Evolutionary conservation across 2,797 vertebrate genomes (phyloP).

Genomic region (Spheniscus humboldti): DNA sequence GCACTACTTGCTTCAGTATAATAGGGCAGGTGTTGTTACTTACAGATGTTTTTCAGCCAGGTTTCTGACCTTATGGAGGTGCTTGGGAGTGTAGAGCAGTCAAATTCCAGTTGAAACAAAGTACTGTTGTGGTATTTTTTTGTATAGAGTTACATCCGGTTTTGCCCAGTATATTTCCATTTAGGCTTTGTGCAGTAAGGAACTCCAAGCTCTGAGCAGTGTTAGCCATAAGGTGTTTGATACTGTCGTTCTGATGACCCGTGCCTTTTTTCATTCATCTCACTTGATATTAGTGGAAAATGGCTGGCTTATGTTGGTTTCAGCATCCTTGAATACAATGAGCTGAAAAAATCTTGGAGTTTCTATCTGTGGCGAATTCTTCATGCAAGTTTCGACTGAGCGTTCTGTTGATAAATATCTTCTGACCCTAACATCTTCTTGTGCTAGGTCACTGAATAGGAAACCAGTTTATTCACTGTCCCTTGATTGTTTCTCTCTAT

Average conservation of each 20-base stretch:
- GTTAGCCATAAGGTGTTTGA: not conserved
- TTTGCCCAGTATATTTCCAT: not conserved
- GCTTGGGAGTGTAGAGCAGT: fast-evolving
- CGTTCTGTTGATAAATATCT: not conserved
- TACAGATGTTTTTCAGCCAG: not conserved
- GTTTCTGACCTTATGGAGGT: not conserved
- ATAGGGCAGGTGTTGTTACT: not conserved
- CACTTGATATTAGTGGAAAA: not conserved
- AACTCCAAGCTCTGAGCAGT: not conserved
- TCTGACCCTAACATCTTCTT: not conserved
- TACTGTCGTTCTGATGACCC: not conserved
- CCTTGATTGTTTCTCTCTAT: not conserved
- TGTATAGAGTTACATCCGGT: not conserved
- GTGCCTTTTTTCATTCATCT: not conserved
- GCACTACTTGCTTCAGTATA: no score
- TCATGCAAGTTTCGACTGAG: not conserved
- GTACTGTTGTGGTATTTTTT: no score
- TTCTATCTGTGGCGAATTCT: not conserved
- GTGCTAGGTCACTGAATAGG: not conserved
- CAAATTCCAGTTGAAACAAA: not conserved
- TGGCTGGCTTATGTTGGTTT: not conserved
- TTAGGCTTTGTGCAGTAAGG: not conserved
- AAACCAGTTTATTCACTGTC: not conserved
- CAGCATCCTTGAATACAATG: not conserved
- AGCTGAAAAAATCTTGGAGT: not conserved